Base-by-base conservation (phyloP, 2,888 invertebrate genomes). In the Hanleya hanleyi region DNA sequence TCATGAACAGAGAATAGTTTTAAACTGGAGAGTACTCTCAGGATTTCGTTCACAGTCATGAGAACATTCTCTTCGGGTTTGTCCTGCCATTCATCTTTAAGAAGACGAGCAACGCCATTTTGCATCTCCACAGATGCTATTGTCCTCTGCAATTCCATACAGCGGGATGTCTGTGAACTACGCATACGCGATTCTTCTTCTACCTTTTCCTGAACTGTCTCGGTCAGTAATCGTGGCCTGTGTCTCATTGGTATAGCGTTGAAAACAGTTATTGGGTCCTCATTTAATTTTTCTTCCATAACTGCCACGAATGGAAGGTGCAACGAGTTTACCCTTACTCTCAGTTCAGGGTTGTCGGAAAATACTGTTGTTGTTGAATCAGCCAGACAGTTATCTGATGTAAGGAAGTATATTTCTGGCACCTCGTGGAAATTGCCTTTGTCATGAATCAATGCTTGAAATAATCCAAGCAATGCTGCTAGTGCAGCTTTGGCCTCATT, bases 221-320 rank as follows among this genome's bases (percentile, higher is more conserved):
- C 71, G 41, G 78, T 79, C 47, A 85, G 67, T 61, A 81, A 51
- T 22, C 57, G 62, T 1, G 83, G 83, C 62, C 79, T 68, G 22
- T 75, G 41, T 9, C 67, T 41, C 29, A 68, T 7, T 9, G 83
- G 82, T 41, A 83, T 57, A 7, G 65, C 36, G 3, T 29, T 50
- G 26, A 83, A 51, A 12, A 51, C 38, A 7, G 78, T 72, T 6
- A 72, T 35, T 15, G 57, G 49, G 38, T 70, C 50, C n/a, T 35
- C 38, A 0, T 65, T 65, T 15, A n/a, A n/a, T n/a, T 67, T 35
- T 26, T 72, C 49, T 29, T 67, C 36, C 38, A 79, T 50, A 35
- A 71, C 51, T 15, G 57, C 35, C 12, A 77, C 74, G 50, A 64
- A 47, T n/a, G 22, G n/a, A 47, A 47, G 22, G 22, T 47, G 3